Percentiles rank a stretch among this genome's conserved stretches.
phyloP scores from a whole-genome alignment of 2,888 invertebrate genomes.

The Listrodromus nycthemerus region DNA sequence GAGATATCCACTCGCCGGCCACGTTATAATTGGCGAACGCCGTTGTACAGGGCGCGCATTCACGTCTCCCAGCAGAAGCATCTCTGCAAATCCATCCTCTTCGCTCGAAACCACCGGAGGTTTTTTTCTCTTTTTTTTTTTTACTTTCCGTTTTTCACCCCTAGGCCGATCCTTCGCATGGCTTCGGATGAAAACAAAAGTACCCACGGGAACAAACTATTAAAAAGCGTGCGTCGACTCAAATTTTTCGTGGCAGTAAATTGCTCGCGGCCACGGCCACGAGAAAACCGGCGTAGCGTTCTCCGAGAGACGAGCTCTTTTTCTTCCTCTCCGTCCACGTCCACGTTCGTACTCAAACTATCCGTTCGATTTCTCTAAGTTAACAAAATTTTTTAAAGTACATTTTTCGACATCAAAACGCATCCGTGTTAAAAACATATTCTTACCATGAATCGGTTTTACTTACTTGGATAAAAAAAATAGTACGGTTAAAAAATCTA shows the following conservation, averaged over 20 bases:
- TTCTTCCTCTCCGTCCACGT: slow-evolving; percentile 49
- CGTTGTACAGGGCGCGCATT: slow-evolving; percentile 21
- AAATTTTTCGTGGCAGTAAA: slow-evolving; percentile 82
- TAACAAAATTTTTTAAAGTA: neutral
- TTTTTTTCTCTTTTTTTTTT: slow-evolving; percentile 32
- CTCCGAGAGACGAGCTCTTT: slow-evolving; percentile 47
- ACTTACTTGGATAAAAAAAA: too few species aligned
- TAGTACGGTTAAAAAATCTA: too few species aligned
- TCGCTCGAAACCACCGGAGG: slow-evolving; percentile 13
- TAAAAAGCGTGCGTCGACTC: slow-evolving; percentile 81
- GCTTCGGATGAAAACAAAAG: slow-evolving; percentile 61
- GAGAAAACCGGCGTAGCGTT: slow-evolving; percentile 69
- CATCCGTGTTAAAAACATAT: too few species aligned
- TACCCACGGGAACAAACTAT: slow-evolving; percentile 75
- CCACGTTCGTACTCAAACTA: neutral
- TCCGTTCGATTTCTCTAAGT: neutral
- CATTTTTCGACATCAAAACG: neutral
- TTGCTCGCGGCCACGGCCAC: slow-evolving; percentile 72
- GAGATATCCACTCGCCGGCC: slow-evolving; percentile 7
- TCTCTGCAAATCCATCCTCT: slow-evolving; percentile 35
- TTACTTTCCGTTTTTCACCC: slow-evolving; percentile 5
- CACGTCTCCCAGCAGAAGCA: slow-evolving; percentile 30
- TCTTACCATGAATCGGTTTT: too few species aligned
- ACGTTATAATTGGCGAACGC: slow-evolving; percentile 57
- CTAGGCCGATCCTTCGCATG: slow-evolving; percentile 27